Evolutionary conservation across 1,140 invertebrate species (phyloP), one percentile per base, ranked within the genome.

Genomic region (Triops longicaudatus): DNA sequence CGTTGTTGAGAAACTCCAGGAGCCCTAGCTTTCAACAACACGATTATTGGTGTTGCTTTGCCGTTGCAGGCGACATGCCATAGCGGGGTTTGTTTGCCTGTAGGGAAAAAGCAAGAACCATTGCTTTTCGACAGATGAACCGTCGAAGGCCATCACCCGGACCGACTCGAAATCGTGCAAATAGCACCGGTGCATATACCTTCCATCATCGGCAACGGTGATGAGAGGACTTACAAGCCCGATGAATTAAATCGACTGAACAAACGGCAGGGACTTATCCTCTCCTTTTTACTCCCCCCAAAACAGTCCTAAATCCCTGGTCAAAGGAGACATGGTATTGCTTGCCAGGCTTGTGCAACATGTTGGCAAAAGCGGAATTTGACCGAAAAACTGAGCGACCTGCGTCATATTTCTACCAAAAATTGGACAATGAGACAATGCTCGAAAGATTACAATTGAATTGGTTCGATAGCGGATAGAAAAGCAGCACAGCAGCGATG

Each of bases 71-170:
- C 50, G 50, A 63, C 50, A 63, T 37, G 31, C 2, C 31, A 37
- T 63, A 63, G 50, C 50, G 50, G 50, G 50, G 50, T 63, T 63
- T 63, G 50, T 63, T 63, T 63, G 50, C 50, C 50, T 63, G 44
- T 63, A 63, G 50, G 50, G 50, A 63, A 63, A 17, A 63, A 17
- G 44, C 50, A n/a, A 22, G 7, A 11, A 63, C 50, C 50, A 63
- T n/a, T 63, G 50, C 50, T n/a, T 7, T 63, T 63, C 50, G 50
- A 63, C 50, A 63, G 50, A 63, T 63, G 50, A 9, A 63, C 50
- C 50, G 10, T 63, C 50, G 50, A 63, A 63, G 50, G 50, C 50
- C 50, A 63, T 22, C 50, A 63, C 50, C 50, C 14, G 31, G 31
- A 7, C 31, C 31, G 17, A 14, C 0, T 22, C 50, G 50, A 63